Evolutionary conservation across 2,113 vertebrate species (phyloP), one percentile per base, ranked within the genome.

Genomic region (Pseudorhombus dupliciocellatus): DNA sequence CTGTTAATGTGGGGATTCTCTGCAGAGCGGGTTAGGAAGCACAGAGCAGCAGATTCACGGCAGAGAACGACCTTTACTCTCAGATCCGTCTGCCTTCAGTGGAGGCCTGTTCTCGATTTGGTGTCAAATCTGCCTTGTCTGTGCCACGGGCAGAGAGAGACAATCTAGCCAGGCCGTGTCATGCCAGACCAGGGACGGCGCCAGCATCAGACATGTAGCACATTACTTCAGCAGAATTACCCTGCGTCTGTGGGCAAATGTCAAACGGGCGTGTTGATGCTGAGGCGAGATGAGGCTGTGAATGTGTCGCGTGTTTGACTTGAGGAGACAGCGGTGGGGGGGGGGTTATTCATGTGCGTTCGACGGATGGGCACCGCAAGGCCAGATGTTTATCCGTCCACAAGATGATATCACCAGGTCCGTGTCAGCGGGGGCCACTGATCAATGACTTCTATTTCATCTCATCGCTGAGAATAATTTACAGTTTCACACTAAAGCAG

Each of bases 221-320:
- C 83, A 81, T 91, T 87, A 88, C 73, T 92, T 88, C 75, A 64
- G 87, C 87, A 5, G 80, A 84, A 91, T 90, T 92, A 91, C 80
- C 68, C 73, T 25, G 66, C 31, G 79, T 77, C 70, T 79, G 80
- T 34, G 52, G 70, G 73, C 64, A 83, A 74, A 82, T 51, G 82
- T 83, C 77, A 78, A 57, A 75, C 56, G 65, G 59, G 30, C 71
- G 53, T 72, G 52, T 28, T 52, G 26, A 66, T 66, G 58, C 73
- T 59, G 46, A 53, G 54, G 67, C 51, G 22, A 64, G 65, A 68
- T 56, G 11, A 44, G 54, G 58, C 51, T 68, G 1, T 68, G 55
- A 10, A 9, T 25, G 57, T 72, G 61, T 60, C 44, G 48, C 21
- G 42, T 4, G 31, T n/a, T 16, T 50, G 63, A 66, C 21, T 40